Percentiles rank a stretch among this genome's conserved stretches.
phyloP scores from a whole-genome alignment of 2,113 vertebrate genomes.

The Equus quagga region DNA sequence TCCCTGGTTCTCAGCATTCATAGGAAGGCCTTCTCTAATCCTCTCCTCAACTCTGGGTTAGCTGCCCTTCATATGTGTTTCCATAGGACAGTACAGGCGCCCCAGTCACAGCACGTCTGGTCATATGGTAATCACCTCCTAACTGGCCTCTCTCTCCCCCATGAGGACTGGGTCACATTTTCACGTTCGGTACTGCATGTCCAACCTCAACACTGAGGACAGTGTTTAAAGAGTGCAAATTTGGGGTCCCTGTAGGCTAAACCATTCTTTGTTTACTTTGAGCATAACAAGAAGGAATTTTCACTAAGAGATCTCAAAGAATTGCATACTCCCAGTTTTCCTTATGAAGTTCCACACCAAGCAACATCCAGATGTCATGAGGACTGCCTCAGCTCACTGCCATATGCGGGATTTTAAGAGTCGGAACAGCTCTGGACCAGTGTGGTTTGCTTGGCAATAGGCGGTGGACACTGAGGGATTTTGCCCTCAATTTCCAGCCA shows the following conservation, averaged over 20 bases:
- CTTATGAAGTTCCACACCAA: not conserved
- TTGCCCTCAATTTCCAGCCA: not conserved
- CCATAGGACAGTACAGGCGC: rapidly evolving
- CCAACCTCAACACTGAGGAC: not conserved
- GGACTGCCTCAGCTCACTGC: not conserved
- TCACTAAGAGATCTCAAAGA: not conserved
- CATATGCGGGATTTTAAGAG: not conserved
- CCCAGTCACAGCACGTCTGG: not conserved
- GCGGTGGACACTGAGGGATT: not conserved
- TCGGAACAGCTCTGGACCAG: not conserved
- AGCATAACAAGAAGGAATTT: not conserved
- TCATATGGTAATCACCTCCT: rapidly evolving
- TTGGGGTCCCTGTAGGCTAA: not conserved
- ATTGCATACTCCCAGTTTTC: not conserved
- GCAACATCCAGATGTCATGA: not conserved
- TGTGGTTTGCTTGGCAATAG: not conserved
- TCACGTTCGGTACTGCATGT: not conserved
- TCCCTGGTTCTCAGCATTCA: not conserved
- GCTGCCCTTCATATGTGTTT: not conserved
- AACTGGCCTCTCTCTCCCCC: not conserved
- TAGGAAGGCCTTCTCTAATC: not conserved
- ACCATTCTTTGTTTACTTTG: not conserved
- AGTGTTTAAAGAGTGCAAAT: not conserved
- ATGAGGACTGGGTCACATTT: rapidly evolving
- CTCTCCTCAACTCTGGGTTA: not conserved